Evolutionary conservation across 2,888 invertebrate genomes (phyloP), one percentile per base, ranked within the genome.

Genomic region (Tetrapedia diversipes): DNA sequence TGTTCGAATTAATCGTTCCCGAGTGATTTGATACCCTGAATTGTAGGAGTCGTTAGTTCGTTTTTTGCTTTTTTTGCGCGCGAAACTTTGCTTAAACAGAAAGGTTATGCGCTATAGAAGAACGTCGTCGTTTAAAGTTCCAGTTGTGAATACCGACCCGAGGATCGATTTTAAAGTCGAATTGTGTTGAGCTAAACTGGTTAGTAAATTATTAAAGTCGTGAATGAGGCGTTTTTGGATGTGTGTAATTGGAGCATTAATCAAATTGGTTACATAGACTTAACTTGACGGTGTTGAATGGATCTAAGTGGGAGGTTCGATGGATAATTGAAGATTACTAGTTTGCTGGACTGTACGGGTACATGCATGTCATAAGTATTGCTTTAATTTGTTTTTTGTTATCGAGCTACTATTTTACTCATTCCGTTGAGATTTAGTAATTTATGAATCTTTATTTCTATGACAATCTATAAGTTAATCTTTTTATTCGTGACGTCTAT

Each of bases 181-280:
- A 43, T 32, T 22, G 19, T 19, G 19, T 10, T 3, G 19, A 39
- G 39, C 10, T n/a, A 22, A 29, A 29, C n/a, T 41, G 43, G 45
- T 45, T 16, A 32, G 60, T 47, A 34, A 11, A 47, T 45, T 47
- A 16, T 32, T 22, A 34, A 19, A 14, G 22, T 3, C 11, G 14
- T 6, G 22, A 61, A 61, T 10, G 7, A 24, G 34, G 34, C 22
- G 34, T 4, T 45, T 45, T 43, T 60, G 14, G 8, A 2, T 32
- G 6, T 45, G 29, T 2, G 22, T 14, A 1, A 3, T 7, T 59
- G 57, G 6, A 32, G 29, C 2, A 16, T 22, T 10, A 6, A 34
- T 34, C 22, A 11, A 24, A 45, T 60, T 32, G 22, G 10, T 45
- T 32, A 22, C 60, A 60, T 45, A 45, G 43, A 45, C 43, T 45